Conservation (phyloP, 2,888 invertebrate species). For the Ramazzottius varieornatus region DNA sequence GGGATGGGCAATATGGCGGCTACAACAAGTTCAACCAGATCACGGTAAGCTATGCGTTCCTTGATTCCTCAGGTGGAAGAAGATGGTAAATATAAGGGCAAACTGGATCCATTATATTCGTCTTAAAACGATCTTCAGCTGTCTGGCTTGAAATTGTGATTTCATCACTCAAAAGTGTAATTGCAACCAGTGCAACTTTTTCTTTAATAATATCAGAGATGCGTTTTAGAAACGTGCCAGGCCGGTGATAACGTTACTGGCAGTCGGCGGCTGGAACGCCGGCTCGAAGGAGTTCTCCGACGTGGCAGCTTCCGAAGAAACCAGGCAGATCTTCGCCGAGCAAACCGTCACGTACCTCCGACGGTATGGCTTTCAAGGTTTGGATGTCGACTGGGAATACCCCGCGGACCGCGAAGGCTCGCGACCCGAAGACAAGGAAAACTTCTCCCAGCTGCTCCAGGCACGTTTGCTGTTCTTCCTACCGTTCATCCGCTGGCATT, state of each 20-base stretch:
- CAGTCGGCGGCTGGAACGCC: slow-evolving; percentile 20
- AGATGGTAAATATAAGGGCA: too few relatives aligned
- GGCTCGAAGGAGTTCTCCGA: slow-evolving; percentile 15
- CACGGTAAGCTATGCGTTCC: not conserved
- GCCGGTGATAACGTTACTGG: slow-evolving; percentile 14
- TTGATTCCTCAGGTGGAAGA: too few relatives aligned
- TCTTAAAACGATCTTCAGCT: too few relatives aligned
- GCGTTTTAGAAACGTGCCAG: not conserved
- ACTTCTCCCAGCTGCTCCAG: not conserved
- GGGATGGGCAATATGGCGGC: not conserved
- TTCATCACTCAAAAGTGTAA: too few relatives aligned
- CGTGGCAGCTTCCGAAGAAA: slow-evolving; percentile 13
- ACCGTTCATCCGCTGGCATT: not conserved
- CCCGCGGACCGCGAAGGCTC: slow-evolving; percentile 9
- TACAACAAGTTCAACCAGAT: not conserved
- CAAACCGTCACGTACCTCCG: not conserved
- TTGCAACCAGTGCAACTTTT: too few relatives aligned
- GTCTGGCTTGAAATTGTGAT: too few relatives aligned
- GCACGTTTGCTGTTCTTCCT: not conserved
- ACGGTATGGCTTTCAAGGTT: slow-evolving; percentile 14
- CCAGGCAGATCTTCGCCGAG: slow-evolving; percentile 12
- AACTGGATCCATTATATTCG: too few relatives aligned
- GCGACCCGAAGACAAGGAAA: not conserved
- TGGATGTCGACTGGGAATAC: slow-evolving; percentile 20
- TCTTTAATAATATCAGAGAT: too few relatives aligned